Evolutionary conservation across 1,140 invertebrate species (phyloP), one percentile per base, ranked within the genome.

Genomic region (Sitobion miscanthi): DNA sequence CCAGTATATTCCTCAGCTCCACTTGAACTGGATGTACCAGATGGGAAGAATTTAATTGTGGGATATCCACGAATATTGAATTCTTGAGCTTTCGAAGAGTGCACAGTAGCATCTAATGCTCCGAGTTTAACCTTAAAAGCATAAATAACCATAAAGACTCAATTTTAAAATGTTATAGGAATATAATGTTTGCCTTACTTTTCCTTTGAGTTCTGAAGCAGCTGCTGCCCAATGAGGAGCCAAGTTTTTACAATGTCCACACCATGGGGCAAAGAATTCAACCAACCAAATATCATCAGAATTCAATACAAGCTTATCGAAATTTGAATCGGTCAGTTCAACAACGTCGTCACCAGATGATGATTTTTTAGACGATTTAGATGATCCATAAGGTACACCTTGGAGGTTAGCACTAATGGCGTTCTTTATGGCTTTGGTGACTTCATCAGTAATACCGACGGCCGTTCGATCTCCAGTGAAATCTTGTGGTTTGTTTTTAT

Each of bases 261-360:
- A 99, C 98, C 98, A 99, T 2, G 98, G 98, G 1, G 98, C 98
- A 95, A 96, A 99, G 95, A 99, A 99, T 95, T 99, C 98, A n/a
- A 99, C 97, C 88, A 99, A 95, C 98, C 98, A 99, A 86, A 99
- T 95, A 94, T 97, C 96, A 96, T 99, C 97, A 94, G 97, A 97
- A 94, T 98, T 96, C 91, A 97, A 96, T 20, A 99, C 99, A 94
- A 97, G 95, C 94, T 96, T 96, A 94, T 99, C 97, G 95, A 99
- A 99, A 96, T 99, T 99, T 47, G 96, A 96, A 14, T 97, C 96
- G n/a, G 97, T 99, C 45, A 99, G 96, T 94, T 99, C 97, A 20
- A 99, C 96, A 14, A 99, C 99, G 95, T 98, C 98, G n/a, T 94
- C 93, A 47, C 93, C 86, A 90, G 94, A 93, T 8, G 93, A 94